Base-by-base conservation (phyloP, 1,140 invertebrate species). In the Pseudoatta argentina region DNA sequence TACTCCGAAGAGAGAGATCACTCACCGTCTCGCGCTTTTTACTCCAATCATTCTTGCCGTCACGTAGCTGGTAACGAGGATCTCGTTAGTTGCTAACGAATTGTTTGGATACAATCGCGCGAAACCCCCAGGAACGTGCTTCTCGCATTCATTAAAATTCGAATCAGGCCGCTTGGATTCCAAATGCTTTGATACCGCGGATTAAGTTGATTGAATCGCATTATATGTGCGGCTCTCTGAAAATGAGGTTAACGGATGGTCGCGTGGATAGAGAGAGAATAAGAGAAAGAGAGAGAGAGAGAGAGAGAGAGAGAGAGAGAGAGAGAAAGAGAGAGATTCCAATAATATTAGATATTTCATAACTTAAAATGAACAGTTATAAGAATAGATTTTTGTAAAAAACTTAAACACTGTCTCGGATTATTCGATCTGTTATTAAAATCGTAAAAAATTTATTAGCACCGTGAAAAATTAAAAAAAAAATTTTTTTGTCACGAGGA, bases 41-140 rank as follows among this genome's bases (percentile, higher is more conserved):
- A 34, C 73, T 27, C 18, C 66, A 44, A 27, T 53, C 57, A 44
- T 69, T 86, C 71, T 82, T 85, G 69, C 66, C 63, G 24, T 57
- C 86, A 89, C 88, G 86, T 83, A 67, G 61, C 59, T 21, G 2
- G 63, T 90, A 90, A 89, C 88, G 88, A 90, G 89, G 69, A 21
- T 61, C 88, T 90, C 89, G 89, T 90, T 90, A 90, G 88, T 79
- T 85, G 27, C 89, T 90, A 90, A 90, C 89, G 89, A 90, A 90
- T 90, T 90, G 89, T 90, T 90, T 90, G 89, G 89, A 87, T 76
- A 87, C 88, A 89, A 90, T 90, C 86, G 85, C 61, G 39, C 24
- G 78, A 57, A 71, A 30, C 2, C 48, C 51, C 53, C 10, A 27
- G 66, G 51, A 71, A 85, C 88, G 76, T 87, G 88, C 55, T 89